These are phyloP conservation scores for Scophthalmus maximus DNA, from an alignment of 2,113 vertebrate species.

Conservation along the genomic window DNA sequence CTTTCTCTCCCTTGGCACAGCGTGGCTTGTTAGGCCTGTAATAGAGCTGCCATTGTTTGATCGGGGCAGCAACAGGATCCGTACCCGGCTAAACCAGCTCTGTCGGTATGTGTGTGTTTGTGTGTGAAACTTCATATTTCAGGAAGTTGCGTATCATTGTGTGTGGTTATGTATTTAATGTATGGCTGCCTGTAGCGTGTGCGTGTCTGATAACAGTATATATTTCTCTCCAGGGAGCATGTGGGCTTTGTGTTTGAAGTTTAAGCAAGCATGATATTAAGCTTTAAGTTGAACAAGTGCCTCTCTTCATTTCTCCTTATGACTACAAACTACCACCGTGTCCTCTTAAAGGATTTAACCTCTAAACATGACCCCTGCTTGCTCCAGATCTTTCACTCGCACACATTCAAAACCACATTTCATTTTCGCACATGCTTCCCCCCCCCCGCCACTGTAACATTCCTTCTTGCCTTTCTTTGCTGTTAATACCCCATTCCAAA, in stretches of 20 bases:
- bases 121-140: constrained; percentile 35
- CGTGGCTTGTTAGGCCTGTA: constrained; percentile 79
- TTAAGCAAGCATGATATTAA: constrained; percentile 66
- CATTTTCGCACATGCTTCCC: constrained; percentile 66
- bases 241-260: constrained; percentile 57
- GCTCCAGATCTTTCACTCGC: constrained; percentile 33
- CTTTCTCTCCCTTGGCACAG: constrained; percentile 61
- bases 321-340: constrained; percentile 61
- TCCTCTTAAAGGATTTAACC: constrained; percentile 48
- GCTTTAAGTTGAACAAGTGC: constrained; percentile 67
- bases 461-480: constrained; percentile 52
- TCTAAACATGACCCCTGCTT: constrained; percentile 46
- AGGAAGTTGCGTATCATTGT: constrained; percentile 59
- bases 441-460: constrained; percentile 55
- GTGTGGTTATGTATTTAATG: constrained; percentile 52
- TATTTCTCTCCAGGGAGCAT: constrained; percentile 39
- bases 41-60: constrained; percentile 84
- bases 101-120: constrained; percentile 49
- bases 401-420: constrained; percentile 60
- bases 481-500: constrained; percentile 71
- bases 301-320: constrained; percentile 51
- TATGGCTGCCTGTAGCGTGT: constrained; percentile 44
- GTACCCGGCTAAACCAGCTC: constrained; percentile 76
- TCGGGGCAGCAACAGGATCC: constrained; percentile 79
- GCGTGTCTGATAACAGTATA: constrained; percentile 50